Percentiles rank a stretch among this genome's conserved stretches.
Evolutionary conservation across 2,888 invertebrate species (phyloP).

Genomic region (Cheilosia impressa): DNA sequence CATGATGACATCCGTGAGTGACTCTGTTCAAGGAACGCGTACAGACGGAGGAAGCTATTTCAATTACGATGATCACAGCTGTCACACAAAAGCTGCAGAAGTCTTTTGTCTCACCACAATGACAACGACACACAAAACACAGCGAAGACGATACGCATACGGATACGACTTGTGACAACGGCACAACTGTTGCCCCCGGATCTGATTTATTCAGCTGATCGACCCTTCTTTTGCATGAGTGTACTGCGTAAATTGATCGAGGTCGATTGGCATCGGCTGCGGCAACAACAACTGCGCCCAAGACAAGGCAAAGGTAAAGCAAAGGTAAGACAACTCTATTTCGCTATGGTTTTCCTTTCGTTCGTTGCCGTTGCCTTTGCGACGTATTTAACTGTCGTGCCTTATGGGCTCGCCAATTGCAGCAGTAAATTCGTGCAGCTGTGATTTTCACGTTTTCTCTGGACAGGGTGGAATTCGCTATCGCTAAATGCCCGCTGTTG

Average conservation of each 20-base stretch:
- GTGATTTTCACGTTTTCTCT: conserved; percentile 68
- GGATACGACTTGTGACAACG: conserved; percentile 6
- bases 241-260: conserved; percentile 67
- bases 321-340: not conserved
- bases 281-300: conserved; percentile 20
- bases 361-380: conserved; percentile 7
- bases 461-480: conserved; percentile 55
- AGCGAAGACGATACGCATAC: conserved; percentile 7
- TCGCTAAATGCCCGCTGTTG: conserved; percentile 67
- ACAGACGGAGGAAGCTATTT: conserved; percentile 33
- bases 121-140: conserved; percentile 13
- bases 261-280: conserved; percentile 39
- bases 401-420: conserved; percentile 59
- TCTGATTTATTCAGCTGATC: conserved; percentile 69
- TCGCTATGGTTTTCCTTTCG: conserved; percentile 34
- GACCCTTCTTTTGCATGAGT: conserved; percentile 55
- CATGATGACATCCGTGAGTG: conserved; percentile 52
- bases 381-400: conserved; percentile 38
- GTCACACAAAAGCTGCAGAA: conserved; percentile 55
- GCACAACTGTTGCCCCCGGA: conserved; percentile 61
- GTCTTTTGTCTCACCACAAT: conserved; percentile 24
- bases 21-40: not conserved
- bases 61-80: conserved; percentile 50
- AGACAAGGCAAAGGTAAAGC: conserved; percentile 14
- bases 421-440: conserved; percentile 65